A percentile compares a stretch with the other conserved stretches of the same genome.
These are phyloP conservation scores for Ophraella communa DNA, from an alignment of 2,888 invertebrate genomes.

Conservation along the genomic window DNA sequence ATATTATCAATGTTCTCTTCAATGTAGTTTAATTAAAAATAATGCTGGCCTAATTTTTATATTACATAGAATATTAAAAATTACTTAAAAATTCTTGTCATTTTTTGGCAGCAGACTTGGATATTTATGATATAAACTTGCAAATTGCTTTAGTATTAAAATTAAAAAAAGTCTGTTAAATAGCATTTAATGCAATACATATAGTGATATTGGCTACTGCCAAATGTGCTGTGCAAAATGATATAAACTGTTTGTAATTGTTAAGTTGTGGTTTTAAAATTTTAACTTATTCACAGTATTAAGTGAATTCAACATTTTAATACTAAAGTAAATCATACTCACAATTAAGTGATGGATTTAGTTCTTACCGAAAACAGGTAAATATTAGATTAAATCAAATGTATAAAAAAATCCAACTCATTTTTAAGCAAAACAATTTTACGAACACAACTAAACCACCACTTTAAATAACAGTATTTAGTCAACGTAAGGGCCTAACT, in stretches of 20 bases:
- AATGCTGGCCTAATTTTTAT: neutral
- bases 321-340: neutral
- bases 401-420: too few species aligned
- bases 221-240: constrained; percentile 48
- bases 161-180: constrained; percentile 22
- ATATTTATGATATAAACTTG: neutral
- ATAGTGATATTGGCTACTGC: constrained; percentile 50
- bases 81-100: too few species aligned
- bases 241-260: constrained; percentile 30
- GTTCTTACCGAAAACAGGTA: too few species aligned
- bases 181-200: constrained; percentile 37
- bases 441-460: constrained; percentile 8
- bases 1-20: neutral
- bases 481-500: constrained; percentile 34
- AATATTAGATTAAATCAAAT: too few species aligned
- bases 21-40: neutral
- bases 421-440: neutral
- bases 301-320: neutral
- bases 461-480: constrained; percentile 16
- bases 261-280: constrained; percentile 10
- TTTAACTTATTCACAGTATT: neutral
- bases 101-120: too few species aligned
- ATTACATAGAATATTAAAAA: too few species aligned
- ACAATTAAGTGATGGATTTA: too few species aligned
- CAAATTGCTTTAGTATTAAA: constrained; percentile 3